Percentiles rank a stretch among this genome's conserved stretches.
Evolutionary conservation across 2,113 vertebrate species (phyloP).

Genomic region (Noctilio leporinus): DNA sequence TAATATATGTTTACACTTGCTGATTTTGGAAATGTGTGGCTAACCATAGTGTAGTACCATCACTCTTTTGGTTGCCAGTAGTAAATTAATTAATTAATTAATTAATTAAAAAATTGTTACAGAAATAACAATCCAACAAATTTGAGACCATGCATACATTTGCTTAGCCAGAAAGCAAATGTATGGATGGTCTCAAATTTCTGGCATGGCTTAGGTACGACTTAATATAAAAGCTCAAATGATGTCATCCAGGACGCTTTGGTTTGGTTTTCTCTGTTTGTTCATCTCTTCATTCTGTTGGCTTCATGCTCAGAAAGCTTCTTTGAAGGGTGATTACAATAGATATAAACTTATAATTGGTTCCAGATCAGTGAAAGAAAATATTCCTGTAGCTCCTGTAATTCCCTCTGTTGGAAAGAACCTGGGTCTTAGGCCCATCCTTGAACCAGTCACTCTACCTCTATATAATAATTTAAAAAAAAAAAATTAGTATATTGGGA

Average conservation of each 20-base stretch:
- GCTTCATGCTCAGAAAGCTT: not conserved
- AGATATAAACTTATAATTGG: not conserved
- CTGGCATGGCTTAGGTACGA: not conserved
- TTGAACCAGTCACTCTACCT: not conserved
- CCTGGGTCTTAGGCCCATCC: not conserved
- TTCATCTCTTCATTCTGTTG: not conserved
- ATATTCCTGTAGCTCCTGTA: not conserved
- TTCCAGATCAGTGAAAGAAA: not conserved
- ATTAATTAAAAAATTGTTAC: too few relatives aligned
- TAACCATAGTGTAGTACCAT: not conserved
- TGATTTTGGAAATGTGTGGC: not conserved
- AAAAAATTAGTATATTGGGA: not conserved
- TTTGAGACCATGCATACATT: too few relatives aligned
- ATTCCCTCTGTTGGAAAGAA: not conserved
- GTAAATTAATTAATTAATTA: too few relatives aligned
- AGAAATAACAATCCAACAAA: not conserved
- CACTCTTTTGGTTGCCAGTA: not conserved
- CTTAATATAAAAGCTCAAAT: not conserved
- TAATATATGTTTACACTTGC: not conserved
- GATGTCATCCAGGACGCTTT: not conserved
- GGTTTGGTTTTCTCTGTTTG: not conserved
- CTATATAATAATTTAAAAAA: too few relatives aligned
- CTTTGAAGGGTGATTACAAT: not conserved
- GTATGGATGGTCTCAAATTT: not conserved
- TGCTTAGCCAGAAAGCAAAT: not conserved